Evolutionary conservation across 30 jellyfish, hydroid and myxozoan species (phyloP).

Genomic region (Mastigias papua): DNA sequence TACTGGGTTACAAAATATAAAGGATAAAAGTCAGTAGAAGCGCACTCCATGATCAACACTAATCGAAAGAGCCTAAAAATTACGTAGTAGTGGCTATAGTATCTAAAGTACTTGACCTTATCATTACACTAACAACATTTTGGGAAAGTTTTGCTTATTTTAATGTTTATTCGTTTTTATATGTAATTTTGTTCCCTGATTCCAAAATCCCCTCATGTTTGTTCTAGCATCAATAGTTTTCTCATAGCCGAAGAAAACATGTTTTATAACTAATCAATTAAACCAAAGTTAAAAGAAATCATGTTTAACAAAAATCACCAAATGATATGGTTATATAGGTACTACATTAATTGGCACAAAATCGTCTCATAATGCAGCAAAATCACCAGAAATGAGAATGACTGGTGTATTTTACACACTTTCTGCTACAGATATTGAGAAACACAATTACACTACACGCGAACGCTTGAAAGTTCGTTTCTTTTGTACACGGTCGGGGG

Average conservation of each 20-base stretch:
- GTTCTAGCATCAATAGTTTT: neutral
- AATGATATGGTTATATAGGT: neutral
- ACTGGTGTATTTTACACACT: neutral
- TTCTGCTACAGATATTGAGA: neutral
- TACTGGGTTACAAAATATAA: too few relatives aligned
- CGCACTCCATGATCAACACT: too few relatives aligned
- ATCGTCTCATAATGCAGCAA: neutral
- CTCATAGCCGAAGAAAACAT: neutral
- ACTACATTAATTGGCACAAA: neutral
- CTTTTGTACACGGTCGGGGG: neutral
- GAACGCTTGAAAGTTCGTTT: neutral
- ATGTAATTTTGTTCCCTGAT: neutral
- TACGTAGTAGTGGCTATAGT: too few relatives aligned
- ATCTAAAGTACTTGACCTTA: too few relatives aligned
- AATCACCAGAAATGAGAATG: neutral
- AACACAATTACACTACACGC: neutral
- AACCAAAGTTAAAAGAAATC: neutral
- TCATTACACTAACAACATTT: neutral
- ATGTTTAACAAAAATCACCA: neutral
- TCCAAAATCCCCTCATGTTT: neutral
- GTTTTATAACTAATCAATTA: neutral
- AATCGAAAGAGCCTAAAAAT: too few relatives aligned
- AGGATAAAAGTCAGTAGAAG: too few relatives aligned
- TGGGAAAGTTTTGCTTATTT: neutral
- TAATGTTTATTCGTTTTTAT: neutral